phyloP scores from a whole-genome alignment of 2,888 invertebrate species.

The Arenicola marina region DNA sequence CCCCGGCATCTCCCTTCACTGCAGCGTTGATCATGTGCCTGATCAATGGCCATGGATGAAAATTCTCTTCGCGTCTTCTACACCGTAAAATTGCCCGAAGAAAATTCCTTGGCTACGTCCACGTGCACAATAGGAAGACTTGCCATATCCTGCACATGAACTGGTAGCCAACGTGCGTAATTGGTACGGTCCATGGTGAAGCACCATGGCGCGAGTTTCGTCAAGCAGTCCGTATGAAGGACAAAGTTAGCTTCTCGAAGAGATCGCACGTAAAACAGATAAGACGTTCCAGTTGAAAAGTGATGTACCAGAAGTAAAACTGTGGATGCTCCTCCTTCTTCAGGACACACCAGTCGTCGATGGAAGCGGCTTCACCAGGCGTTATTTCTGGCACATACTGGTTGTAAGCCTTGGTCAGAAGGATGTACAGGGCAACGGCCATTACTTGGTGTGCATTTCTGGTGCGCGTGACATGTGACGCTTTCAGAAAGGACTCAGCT shows the following conservation, averaged over 20 bases:
- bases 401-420: too few species aligned
- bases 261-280: constrained; percentile 20
- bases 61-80: constrained; percentile 29
- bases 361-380: too few species aligned
- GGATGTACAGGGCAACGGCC: too few species aligned
- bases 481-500: too few species aligned
- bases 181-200: constrained; percentile 34
- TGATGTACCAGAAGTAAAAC: constrained; percentile 4
- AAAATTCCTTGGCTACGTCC: constrained; percentile 27
- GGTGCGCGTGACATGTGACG: too few species aligned
- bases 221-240: constrained; percentile 18
- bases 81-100: constrained; percentile 32
- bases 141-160: constrained; percentile 37
- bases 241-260: constrained; percentile 23
- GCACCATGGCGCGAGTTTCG: constrained; percentile 29
- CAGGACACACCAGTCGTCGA: background rate
- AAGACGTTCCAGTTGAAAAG: constrained; percentile 14
- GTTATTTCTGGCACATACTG: too few species aligned
- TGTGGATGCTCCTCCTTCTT: background rate
- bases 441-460: too few species aligned
- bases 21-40: constrained; percentile 32
- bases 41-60: constrained; percentile 8
- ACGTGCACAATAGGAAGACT: constrained; percentile 25
- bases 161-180: constrained; percentile 39
- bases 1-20: constrained; percentile 37